Evolutionary conservation across 2,888 invertebrate genomes (phyloP).

Genomic region (Lochmaea capreae): DNA sequence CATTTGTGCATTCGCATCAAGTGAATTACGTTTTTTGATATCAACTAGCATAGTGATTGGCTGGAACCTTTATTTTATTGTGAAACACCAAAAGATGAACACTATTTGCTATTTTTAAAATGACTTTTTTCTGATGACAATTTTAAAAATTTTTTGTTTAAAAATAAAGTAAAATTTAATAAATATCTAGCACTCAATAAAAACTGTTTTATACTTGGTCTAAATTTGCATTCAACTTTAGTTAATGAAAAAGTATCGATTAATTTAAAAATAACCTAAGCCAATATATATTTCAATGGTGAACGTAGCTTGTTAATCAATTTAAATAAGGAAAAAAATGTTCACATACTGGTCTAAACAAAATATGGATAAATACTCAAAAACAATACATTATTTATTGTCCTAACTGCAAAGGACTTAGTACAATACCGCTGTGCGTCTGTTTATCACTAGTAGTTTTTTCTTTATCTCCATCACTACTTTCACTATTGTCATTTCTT

Average conservation of each 20-base stretch:
- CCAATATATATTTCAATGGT: neutral
- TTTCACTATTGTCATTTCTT: constrained; percentile 56
- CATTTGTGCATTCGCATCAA: too few relatives aligned
- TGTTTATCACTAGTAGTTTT: constrained; percentile 53
- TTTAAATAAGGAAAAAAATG: neutral
- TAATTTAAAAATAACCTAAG: neutral
- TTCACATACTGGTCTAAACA: constrained; percentile 28
- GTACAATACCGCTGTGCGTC: constrained; percentile 71
- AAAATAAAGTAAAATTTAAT: too few relatives aligned
- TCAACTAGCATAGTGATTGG: too few relatives aligned
- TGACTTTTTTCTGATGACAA: too few relatives aligned
- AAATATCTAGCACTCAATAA: too few relatives aligned
- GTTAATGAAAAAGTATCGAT: neutral
- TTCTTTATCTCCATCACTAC: constrained; percentile 45
- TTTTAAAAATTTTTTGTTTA: too few relatives aligned
- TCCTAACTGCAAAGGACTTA: constrained; percentile 74
- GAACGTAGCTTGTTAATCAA: neutral
- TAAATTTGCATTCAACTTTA: neutral
- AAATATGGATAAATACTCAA: constrained; percentile 21
- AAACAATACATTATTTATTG: constrained; percentile 61
- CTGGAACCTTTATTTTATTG: too few relatives aligned
- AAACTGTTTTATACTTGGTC: too few relatives aligned
- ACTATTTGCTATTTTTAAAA: too few relatives aligned
- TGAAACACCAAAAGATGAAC: too few relatives aligned
- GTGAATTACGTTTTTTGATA: too few relatives aligned